Base-by-base conservation (phyloP, 2,797 vertebrate species). In the Micropoecilia bifurca region DNA sequence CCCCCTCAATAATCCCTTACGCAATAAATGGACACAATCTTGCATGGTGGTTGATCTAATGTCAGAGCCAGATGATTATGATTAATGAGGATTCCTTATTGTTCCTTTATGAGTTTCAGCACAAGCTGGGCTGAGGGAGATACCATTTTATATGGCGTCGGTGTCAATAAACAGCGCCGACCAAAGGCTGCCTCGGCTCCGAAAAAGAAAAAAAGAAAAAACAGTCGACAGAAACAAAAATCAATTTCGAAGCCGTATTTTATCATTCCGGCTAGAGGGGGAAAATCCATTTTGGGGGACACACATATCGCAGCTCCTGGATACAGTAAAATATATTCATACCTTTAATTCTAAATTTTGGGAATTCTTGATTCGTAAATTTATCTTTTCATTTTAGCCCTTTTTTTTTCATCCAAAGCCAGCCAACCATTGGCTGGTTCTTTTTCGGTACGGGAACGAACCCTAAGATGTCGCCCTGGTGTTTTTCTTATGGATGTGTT, bases 101-200 rank as follows among this genome's bases (percentile, higher is more conserved):
- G 94, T 95, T 93, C 87, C 93, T 94, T 96, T 95, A 95, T 96
- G 94, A 95, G 93, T 95, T 95, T 93, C 90, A 87, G 90, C 87
- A 87, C 89, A 93, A 92, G 93, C 93, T 92, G 90, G 86, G 85
- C 90, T 78, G 82, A 90, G 90, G 86, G 88, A 95, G 94, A 93
- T 91, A 93, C 89, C 89, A 89, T 91, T 91, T 93, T 89, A 91
- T 88, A 86, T 81, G 82, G 87, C 89, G 92, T 88, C 87, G 63
- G 89, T 90, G 92, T 93, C 91, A 93, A 91, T 92, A 93, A 91
- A 89, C 78, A 57, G 76, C 86, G 88, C 75, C 20, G 80, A 89
- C 78, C 73, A 85, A 91, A 81, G 89, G 86, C 82, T 85, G 88
- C 85, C 86, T 90, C 81, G 10, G 79, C 85, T 78, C 84, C 77